Evolutionary conservation across 1,140 invertebrate genomes (phyloP).

Genomic region (Nylanderia fulva): DNA sequence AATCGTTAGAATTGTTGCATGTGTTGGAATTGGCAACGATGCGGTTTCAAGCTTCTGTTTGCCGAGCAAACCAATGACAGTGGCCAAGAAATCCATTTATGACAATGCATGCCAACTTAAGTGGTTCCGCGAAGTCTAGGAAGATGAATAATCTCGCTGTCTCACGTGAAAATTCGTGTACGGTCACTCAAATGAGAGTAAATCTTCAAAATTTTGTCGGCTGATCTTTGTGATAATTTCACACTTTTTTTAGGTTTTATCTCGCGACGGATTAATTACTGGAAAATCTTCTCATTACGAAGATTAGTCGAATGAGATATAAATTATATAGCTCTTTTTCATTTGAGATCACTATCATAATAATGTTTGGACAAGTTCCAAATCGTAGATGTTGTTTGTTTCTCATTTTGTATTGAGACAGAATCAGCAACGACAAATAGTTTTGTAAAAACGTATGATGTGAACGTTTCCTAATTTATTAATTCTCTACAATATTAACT

Average conservation of each 20-base stretch:
- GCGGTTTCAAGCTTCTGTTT: conserved; percentile 36
- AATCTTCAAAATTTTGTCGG: background rate
- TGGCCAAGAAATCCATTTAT: conserved; percentile 69
- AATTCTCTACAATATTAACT: background rate
- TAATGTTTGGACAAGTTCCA: conserved; percentile 64
- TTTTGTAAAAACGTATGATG: background rate
- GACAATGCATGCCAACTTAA: conserved; percentile 69
- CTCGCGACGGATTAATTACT: background rate
- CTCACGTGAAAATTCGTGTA: background rate
- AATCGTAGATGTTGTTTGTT: conserved; percentile 42
- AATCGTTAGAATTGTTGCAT: background rate
- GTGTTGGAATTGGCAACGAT: conserved; percentile 34
- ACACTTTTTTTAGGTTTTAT: background rate
- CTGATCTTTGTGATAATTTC: conserved; percentile 8
- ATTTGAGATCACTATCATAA: conserved; percentile 62
- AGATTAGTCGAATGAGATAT: conserved; percentile 38
- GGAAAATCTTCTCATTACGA: background rate
- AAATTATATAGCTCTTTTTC: conserved; percentile 10
- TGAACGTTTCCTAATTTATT: background rate
- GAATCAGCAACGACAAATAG: background rate
- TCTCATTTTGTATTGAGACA: conserved; percentile 41
- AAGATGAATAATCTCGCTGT: conserved; percentile 12
- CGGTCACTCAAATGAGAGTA: background rate
- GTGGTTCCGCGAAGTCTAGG: conserved; percentile 26
- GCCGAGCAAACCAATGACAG: conserved; percentile 60